Conservation (phyloP, 2,113 vertebrate genomes). For the Talpa occidentalis region DNA sequence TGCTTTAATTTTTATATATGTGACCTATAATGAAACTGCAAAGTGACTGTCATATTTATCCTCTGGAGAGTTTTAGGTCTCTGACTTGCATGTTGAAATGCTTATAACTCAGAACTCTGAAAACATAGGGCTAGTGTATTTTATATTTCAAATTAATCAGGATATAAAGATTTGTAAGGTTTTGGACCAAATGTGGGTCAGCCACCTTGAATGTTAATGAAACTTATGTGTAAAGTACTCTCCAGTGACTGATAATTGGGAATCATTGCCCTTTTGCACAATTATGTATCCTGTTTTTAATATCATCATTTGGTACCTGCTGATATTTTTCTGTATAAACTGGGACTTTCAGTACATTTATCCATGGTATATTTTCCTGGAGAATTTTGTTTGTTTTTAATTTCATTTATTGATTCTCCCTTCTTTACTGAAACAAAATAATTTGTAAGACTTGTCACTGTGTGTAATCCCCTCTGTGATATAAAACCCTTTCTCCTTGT, state of each 20-base stretch:
- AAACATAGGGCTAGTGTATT: neutral
- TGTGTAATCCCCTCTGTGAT: slow-evolving; percentile 79
- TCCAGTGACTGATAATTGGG: neutral
- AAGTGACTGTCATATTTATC: neutral
- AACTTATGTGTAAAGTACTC: neutral
- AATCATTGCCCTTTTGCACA: neutral
- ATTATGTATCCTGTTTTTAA: slow-evolving; percentile 1
- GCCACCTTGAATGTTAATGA: slow-evolving; percentile 5
- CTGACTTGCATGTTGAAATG: neutral
- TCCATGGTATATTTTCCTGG: slow-evolving; percentile 67
- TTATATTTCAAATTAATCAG: slow-evolving; percentile 41
- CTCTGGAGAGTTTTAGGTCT: neutral
- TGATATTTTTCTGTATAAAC: slow-evolving; percentile 49
- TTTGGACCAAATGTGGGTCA: slow-evolving; percentile 15
- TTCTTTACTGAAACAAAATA: slow-evolving; percentile 80
- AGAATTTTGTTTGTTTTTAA: slow-evolving; percentile 74
- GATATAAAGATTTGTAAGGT: slow-evolving; percentile 8
- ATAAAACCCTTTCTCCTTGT: slow-evolving; percentile 81
- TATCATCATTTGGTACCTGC: neutral
- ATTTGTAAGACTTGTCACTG: slow-evolving; percentile 79
- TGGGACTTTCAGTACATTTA: slow-evolving; percentile 67
- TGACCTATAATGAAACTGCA: neutral
- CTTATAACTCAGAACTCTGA: neutral
- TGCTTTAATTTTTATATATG: neutral
- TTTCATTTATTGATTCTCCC: slow-evolving; percentile 78